Conservation (phyloP, 2,113 vertebrate species). For the Callaeas wilsoni region DNA sequence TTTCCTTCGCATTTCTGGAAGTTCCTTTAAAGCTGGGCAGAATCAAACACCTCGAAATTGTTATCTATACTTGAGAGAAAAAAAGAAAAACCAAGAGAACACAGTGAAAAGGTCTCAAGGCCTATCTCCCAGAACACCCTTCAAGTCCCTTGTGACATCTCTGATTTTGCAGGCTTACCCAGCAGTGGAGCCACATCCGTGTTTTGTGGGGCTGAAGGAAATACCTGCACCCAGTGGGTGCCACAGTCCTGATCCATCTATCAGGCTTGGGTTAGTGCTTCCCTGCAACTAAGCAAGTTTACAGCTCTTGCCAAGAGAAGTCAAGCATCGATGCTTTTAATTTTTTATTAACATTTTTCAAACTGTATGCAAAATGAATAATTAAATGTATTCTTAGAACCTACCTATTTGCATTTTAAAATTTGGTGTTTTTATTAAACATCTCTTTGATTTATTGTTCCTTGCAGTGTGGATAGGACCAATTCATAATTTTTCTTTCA, state of each 20-base stretch:
- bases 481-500: not conserved
- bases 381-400: slow-evolving; percentile 18
- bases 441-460: slow-evolving; percentile 51
- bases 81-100: fast-evolving
- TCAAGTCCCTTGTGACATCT: not conserved
- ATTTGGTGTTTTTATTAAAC: not conserved
- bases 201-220: not conserved
- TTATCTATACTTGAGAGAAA: not conserved
- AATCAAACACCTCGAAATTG: not conserved
- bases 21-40: not conserved
- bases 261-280: not conserved
- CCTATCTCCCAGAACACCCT: not conserved
- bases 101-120: too few species aligned
- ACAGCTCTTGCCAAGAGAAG: not conserved
- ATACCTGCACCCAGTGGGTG: not conserved
- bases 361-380: not conserved
- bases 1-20: not conserved
- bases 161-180: not conserved
- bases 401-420: slow-evolving; percentile 19
- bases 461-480: not conserved
- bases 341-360: not conserved
- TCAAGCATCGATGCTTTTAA: not conserved
- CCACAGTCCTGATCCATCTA: not conserved
- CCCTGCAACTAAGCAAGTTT: not conserved
- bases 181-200: fast-evolving